Evolutionary conservation across 2,113 vertebrate genomes (phyloP).

Genomic region (Penelope pileata): DNA sequence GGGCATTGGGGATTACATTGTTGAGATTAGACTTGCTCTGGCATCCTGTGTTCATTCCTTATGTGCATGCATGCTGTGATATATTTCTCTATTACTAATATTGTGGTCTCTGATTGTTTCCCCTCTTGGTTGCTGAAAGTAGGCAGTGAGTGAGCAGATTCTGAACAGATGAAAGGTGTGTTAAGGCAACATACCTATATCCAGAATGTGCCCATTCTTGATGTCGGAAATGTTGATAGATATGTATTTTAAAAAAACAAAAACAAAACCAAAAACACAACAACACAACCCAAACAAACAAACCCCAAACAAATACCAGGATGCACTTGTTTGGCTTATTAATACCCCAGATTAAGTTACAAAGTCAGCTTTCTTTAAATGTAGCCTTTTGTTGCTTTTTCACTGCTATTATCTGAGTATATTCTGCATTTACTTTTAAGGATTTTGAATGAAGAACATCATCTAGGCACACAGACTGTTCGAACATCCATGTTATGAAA

Average conservation of each 20-base stretch:
- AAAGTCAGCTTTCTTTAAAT: neutral
- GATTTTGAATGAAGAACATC: neutral
- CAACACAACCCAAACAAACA: too few relatives aligned
- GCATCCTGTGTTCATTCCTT: accelerated
- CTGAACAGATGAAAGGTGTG: neutral
- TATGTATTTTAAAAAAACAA: neutral
- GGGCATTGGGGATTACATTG: accelerated
- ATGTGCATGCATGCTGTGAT: neutral
- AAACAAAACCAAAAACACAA: neutral
- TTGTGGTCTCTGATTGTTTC: neutral
- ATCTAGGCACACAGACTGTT: neutral
- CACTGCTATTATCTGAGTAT: neutral
- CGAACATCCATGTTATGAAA: neutral
- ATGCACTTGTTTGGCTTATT: neutral
- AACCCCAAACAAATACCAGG: too few relatives aligned
- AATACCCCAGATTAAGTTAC: neutral
- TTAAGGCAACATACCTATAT: neutral
- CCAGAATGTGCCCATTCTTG: neutral
- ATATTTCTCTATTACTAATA: accelerated
- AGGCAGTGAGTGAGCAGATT: neutral
- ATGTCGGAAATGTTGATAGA: neutral
- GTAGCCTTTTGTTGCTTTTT: neutral
- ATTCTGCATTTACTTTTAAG: neutral
- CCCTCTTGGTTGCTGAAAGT: neutral
- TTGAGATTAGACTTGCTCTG: neutral